Percentiles rank a stretch among this genome's conserved stretches.
phyloP scores from a whole-genome alignment of 2,888 invertebrate species.

The Napeogenes inachia region DNA sequence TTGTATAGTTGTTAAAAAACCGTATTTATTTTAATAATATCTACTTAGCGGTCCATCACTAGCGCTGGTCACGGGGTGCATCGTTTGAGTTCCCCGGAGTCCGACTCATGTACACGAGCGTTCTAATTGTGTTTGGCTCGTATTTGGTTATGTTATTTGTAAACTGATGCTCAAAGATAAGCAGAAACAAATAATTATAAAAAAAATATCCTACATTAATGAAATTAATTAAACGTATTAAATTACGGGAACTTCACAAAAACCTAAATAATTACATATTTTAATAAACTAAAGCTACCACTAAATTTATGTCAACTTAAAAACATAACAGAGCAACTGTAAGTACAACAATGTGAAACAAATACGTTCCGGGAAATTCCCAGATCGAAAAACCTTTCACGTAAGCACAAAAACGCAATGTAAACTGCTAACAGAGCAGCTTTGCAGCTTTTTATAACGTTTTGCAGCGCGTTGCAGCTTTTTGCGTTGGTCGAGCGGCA shows the following conservation, averaged over 20 bases:
- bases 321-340: no score
- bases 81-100: conserved; percentile 44
- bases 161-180: conserved; percentile 33
- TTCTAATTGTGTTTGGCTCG: conserved; percentile 69
- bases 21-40: conserved; percentile 20
- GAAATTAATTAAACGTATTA: no score
- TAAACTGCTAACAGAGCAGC: conserved; percentile 42
- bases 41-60: conserved; percentile 33
- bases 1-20: no score
- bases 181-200: not conserved
- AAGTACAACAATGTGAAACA: no score
- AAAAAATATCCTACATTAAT: not conserved
- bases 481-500: conserved; percentile 31
- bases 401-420: conserved; percentile 35
- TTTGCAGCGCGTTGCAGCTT: conserved; percentile 7
- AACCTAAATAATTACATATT: no score
- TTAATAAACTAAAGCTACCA: no score
- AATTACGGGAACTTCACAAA: no score
- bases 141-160: conserved; percentile 59
- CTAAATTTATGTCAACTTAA: no score
- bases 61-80: conserved; percentile 55
- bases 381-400: not conserved
- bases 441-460: conserved; percentile 39
- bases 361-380: no score
- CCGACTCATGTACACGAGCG: conserved; percentile 60